Base-by-base conservation (phyloP, 2,888 invertebrate species). In the Cosmorhoe ocellata region DNA sequence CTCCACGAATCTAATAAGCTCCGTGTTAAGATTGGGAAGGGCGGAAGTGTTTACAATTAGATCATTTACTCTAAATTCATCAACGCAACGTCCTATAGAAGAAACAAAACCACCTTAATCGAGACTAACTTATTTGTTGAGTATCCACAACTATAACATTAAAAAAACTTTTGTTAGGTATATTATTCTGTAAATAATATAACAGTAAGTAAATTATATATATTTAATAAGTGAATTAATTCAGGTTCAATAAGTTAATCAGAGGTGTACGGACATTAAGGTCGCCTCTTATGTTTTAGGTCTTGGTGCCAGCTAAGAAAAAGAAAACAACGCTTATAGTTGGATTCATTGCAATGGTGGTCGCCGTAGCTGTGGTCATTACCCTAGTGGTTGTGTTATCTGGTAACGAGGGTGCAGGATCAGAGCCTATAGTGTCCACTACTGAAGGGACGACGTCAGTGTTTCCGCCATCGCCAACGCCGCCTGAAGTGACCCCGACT, bases 281-380 rank as follows among this genome's bases (percentile, higher is more conserved):
- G 5, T 10, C 8, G 28, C 9, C 4, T 8, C 28, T 8, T 22
- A 22, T 28, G 1, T 36, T 53, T 3, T 81, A 94, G 94, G 93
- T 93, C 66, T 84, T 94, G 73, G 91, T 93, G 60, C 88, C 92
- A 38, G 89, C 89, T 61, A 91, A 92, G 71, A 76, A 90, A 67
- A 89, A 88, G 64, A 87, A 91, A 79, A 89, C 90, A 61, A 91
- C 91, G 50, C 91, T 92, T 60, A 76, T 92, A 33, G 86, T 91
- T 51, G 91, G 92, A 14, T 90, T 91, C 9, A 79, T 92, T 36
- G 91, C 87, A 8, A 85, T 93, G 68, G 67, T 92, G 39, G 81
- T 92, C 13, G 87, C 91, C 0, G 76, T 94, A 32, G 93, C 91
- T 5, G 84, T 94, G 4, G 84, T 94, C n/a, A 83, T 94, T 26